Evolutionary conservation across 1,140 invertebrate species (phyloP).

Genomic region (Eubasilissa regina): DNA sequence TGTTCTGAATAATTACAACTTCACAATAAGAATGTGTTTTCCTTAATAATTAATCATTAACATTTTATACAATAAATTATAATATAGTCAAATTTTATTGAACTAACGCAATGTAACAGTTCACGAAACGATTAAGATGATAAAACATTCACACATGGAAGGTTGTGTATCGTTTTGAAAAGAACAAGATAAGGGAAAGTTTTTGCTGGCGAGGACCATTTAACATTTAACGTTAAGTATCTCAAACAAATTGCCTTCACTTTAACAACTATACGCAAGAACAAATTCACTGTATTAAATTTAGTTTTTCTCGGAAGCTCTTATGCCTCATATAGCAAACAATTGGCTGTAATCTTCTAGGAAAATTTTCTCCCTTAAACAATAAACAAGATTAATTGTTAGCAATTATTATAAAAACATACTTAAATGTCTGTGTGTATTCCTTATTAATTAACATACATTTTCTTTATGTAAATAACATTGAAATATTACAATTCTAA

Average conservation of each 20-base stretch:
- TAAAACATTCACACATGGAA: neutral
- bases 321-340: slow-evolving; percentile 36
- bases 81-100: too few species aligned
- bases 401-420: neutral
- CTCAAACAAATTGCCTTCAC: slow-evolving; percentile 34
- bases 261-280: neutral
- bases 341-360: slow-evolving; percentile 28
- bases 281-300: slow-evolving; percentile 30
- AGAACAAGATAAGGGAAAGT: neutral
- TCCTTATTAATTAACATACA: too few species aligned
- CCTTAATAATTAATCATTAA: too few species aligned
- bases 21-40: too few species aligned
- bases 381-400: neutral
- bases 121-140: too few species aligned
- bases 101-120: too few species aligned
- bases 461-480: too few species aligned
- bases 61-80: too few species aligned
- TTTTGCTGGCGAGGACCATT: slow-evolving; percentile 28
- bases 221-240: slow-evolving; percentile 38
- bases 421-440: too few species aligned
- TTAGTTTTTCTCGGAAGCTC: slow-evolving; percentile 23
- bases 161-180: slow-evolving; percentile 24
- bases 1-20: too few species aligned
- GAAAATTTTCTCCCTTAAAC: neutral
- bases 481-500: too few species aligned